These are phyloP conservation scores for Campoplex nolae DNA, from an alignment of 2,888 invertebrate species.

Conservation along the genomic window DNA sequence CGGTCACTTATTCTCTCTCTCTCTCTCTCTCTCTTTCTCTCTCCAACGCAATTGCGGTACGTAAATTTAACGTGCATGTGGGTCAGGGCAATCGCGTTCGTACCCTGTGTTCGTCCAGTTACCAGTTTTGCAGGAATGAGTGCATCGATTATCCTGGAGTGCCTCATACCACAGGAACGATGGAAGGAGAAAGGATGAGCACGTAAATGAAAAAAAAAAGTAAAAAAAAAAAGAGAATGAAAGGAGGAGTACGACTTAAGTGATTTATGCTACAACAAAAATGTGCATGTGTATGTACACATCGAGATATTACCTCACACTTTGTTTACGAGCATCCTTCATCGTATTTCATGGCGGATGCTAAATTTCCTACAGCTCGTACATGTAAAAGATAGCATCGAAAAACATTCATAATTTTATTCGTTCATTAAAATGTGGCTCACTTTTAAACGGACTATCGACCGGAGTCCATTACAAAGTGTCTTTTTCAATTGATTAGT, in stretches of 20 bases:
- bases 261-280: constrained; percentile 46
- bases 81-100: constrained; percentile 42
- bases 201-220: constrained; percentile 23
- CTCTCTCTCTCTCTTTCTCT: background rate
- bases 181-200: background rate
- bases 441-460: background rate
- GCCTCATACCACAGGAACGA: constrained; percentile 36
- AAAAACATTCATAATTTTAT: background rate
- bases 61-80: constrained; percentile 50
- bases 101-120: constrained; percentile 44
- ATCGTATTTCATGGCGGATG: constrained; percentile 35
- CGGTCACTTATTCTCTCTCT: background rate
- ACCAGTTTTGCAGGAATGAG: constrained; percentile 51
- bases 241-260: constrained; percentile 28
- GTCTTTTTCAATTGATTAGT: no score
- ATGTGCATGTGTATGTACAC: background rate
- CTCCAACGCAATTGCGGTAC: constrained; percentile 26
- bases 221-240: background rate
- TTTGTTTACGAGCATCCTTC: constrained; percentile 32
- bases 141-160: constrained; percentile 55
- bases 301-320: constrained; percentile 14
- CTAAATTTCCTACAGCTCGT: background rate
- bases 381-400: background rate
- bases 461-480: no score
- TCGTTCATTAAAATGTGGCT: background rate